These are phyloP conservation scores for Dipodomys ordii DNA, from an alignment of 2,113 vertebrate species.

Conservation along the genomic window DNA sequence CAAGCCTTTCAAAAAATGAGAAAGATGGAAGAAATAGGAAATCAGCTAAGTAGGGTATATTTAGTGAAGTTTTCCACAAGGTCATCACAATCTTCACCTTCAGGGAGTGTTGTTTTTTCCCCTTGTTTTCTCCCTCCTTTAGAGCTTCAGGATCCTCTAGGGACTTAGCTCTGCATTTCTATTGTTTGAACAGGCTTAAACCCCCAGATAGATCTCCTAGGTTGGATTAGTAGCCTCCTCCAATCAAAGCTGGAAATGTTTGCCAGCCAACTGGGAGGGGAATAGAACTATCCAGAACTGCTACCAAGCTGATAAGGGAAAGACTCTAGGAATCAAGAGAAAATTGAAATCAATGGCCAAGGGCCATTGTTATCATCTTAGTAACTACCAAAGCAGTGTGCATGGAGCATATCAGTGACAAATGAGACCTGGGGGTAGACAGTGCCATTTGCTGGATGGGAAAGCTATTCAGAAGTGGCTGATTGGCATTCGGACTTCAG, in stretches of 20 bases:
- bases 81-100: background rate
- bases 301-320: background rate
- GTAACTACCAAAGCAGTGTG: background rate
- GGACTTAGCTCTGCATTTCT: background rate
- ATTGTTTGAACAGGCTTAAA: conserved; percentile 17
- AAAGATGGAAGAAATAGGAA: conserved; percentile 6
- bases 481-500: background rate
- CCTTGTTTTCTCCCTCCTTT: background rate
- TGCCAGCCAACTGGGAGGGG: background rate
- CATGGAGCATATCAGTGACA: background rate
- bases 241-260: background rate
- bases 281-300: background rate
- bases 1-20: background rate
- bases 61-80: background rate
- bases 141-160: background rate
- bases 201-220: background rate
- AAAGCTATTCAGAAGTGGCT: background rate
- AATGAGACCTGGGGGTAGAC: background rate
- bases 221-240: background rate
- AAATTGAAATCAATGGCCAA: conserved; percentile 21
- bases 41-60: background rate
- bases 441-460: background rate
- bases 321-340: background rate
- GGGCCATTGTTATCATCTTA: background rate
- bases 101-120: background rate